Conservation (phyloP, 1,140 invertebrate species). For the Scaptomyza pallida region DNA sequence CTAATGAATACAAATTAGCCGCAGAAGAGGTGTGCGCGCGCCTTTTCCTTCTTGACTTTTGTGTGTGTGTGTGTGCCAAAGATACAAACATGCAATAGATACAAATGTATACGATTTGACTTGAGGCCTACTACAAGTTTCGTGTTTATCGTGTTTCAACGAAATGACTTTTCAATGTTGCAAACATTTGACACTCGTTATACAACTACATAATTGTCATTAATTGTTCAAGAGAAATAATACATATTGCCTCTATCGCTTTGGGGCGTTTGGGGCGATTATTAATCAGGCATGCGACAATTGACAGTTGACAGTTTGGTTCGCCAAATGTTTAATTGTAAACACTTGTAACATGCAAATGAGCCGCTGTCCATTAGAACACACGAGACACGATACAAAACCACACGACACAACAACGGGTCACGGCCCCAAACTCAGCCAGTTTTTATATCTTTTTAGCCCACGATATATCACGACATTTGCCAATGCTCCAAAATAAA, state of each 20-base stretch:
- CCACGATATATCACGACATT: constrained; percentile 63
- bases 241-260: neutral
- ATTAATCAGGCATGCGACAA: constrained; percentile 60
- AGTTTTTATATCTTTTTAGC: too few species aligned
- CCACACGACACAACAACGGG: constrained; percentile 25
- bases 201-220: constrained; percentile 73
- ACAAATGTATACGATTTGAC: constrained; percentile 18
- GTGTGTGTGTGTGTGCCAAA: constrained; percentile 2
- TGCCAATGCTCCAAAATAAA: constrained; percentile 43
- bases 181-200: constrained; percentile 45
- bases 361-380: constrained; percentile 17
- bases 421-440: constrained; percentile 31
- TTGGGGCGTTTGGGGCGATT: constrained; percentile 22
- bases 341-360: constrained; percentile 79
- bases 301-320: constrained; percentile 28
- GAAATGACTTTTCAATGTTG: constrained; percentile 68
- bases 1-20: constrained; percentile 82
- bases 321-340: constrained; percentile 64
- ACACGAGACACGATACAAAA: neutral
- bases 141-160: constrained; percentile 23
- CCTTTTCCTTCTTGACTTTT: neutral
- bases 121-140: constrained; percentile 15
- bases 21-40: constrained; percentile 41
- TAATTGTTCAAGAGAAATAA: constrained; percentile 50
- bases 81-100: constrained; percentile 31